Conservation (phyloP, 2,888 invertebrate species). For the Tridacna crocea region DNA sequence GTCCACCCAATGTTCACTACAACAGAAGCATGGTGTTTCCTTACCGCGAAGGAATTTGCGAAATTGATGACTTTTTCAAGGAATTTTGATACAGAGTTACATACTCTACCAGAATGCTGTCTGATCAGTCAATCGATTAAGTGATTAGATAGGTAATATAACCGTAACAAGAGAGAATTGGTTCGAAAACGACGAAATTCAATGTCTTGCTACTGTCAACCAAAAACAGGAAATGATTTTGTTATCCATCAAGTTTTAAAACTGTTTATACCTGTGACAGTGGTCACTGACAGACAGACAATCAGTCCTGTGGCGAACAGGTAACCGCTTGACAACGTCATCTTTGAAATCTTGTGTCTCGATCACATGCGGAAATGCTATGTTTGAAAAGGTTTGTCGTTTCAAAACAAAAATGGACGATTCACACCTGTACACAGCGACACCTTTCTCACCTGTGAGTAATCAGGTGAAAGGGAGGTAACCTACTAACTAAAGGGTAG, state of each 20-base stretch:
- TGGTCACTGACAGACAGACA: conserved; percentile 1
- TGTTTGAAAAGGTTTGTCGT: background rate
- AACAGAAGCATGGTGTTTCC: no score
- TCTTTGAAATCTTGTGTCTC: background rate
- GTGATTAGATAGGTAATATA: no score
- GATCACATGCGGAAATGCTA: conserved; percentile 10
- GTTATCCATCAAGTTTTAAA: background rate
- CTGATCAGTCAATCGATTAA: no score
- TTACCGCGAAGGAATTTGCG: no score
- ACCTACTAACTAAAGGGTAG: background rate
- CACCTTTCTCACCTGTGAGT: conserved; percentile 40
- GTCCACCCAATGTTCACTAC: no score
- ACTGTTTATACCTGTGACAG: background rate
- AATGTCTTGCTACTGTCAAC: background rate
- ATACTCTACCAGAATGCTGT: no score
- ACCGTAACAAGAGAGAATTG: no score
- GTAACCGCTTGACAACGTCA: conserved; percentile 1
- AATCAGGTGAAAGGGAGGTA: conserved; percentile 1
- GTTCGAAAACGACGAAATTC: no score
- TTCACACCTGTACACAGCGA: conserved; percentile 48
- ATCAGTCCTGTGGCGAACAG: background rate
- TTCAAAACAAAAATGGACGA: conserved; percentile 48
- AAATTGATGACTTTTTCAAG: no score
- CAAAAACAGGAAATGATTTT: conserved; percentile 6
- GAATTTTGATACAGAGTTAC: no score